These are phyloP conservation scores for Lophotis ruficrista DNA, from an alignment of 2,113 vertebrate genomes.

Conservation along the genomic window DNA sequence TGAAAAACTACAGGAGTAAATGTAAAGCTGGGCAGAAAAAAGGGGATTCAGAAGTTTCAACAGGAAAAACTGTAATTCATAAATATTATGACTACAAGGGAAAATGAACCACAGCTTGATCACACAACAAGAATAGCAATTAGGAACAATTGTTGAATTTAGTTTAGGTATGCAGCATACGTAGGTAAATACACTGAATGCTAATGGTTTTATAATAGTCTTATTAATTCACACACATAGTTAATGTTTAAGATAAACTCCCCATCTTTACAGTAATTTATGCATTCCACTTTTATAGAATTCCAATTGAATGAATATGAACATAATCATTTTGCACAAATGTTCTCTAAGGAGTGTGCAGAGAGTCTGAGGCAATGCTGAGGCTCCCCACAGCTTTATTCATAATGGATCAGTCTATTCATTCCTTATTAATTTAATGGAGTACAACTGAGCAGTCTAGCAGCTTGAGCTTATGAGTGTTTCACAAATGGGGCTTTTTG, in stretches of 20 bases:
- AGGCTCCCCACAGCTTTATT: constrained; percentile 85
- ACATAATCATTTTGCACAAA: constrained; percentile 87
- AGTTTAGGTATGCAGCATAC: constrained; percentile 67
- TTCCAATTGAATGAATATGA: constrained; percentile 86
- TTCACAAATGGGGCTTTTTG: constrained; percentile 92
- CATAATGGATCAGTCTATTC: constrained; percentile 87
- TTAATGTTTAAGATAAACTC: constrained; percentile 88
- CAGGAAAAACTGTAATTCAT: constrained; percentile 47
- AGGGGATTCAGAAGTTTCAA: background rate
- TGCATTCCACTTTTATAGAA: constrained; percentile 84
- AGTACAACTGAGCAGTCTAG: constrained; percentile 86
- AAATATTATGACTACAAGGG: constrained; percentile 69
- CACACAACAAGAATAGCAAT: constrained; percentile 67
- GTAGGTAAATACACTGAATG: constrained; percentile 84
- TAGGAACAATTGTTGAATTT: constrained; percentile 63
- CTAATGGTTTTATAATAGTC: constrained; percentile 95
- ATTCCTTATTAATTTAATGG: constrained; percentile 93
- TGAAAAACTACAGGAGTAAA: background rate
- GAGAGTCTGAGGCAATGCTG: constrained; percentile 79
- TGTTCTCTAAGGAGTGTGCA: constrained; percentile 82
- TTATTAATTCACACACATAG: constrained; percentile 93
- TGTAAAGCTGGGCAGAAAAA: background rate
- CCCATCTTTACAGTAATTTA: constrained; percentile 85
- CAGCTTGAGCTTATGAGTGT: constrained; percentile 89
- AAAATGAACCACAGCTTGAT: constrained; percentile 74